A percentile compares a stretch with the other conserved stretches of the same genome.
These are phyloP conservation scores for Anaspis maculata DNA, from an alignment of 2,888 invertebrate species.

Conservation along the genomic window DNA sequence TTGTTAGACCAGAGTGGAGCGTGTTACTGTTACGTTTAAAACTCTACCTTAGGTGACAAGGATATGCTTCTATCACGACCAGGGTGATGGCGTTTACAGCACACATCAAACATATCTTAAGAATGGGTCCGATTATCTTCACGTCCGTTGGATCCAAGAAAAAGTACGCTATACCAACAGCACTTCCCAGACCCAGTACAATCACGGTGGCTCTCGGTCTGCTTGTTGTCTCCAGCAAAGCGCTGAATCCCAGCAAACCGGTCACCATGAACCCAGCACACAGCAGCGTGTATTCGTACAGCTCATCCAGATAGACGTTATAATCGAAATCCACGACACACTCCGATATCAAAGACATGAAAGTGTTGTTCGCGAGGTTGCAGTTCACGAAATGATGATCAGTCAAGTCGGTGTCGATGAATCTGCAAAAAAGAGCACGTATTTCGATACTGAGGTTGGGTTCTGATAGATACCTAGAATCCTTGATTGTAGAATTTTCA, in stretches of 20 bases:
- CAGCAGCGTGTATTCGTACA: constrained; percentile 35
- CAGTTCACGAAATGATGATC: constrained; percentile 53
- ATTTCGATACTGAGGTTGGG: constrained; percentile 1
- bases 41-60: constrained; percentile 53
- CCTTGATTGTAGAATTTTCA: constrained; percentile 51
- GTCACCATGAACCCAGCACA: constrained; percentile 44
- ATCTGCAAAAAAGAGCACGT: constrained; percentile 47
- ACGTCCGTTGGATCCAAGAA: constrained; percentile 41
- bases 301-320: constrained; percentile 50
- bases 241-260: constrained; percentile 39
- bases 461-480: constrained; percentile 48
- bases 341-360: constrained; percentile 37
- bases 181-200: constrained; percentile 38
- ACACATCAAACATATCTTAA: constrained; percentile 44
- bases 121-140: constrained; percentile 37
- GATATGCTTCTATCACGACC: constrained; percentile 48
- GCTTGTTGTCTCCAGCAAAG: constrained; percentile 31
- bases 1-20: too few relatives aligned
- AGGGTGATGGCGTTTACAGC: constrained; percentile 46
- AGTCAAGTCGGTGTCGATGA: constrained; percentile 60
- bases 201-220: constrained; percentile 33
- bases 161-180: constrained; percentile 47
- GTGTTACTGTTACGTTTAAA: too few relatives aligned
- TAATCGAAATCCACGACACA: constrained; percentile 47
- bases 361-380: constrained; percentile 48